A percentile compares a stretch with the other conserved stretches of the same genome.
Evolutionary conservation across 2,888 invertebrate genomes (phyloP).

Genomic region (Trichogramma dendrolimi): DNA sequence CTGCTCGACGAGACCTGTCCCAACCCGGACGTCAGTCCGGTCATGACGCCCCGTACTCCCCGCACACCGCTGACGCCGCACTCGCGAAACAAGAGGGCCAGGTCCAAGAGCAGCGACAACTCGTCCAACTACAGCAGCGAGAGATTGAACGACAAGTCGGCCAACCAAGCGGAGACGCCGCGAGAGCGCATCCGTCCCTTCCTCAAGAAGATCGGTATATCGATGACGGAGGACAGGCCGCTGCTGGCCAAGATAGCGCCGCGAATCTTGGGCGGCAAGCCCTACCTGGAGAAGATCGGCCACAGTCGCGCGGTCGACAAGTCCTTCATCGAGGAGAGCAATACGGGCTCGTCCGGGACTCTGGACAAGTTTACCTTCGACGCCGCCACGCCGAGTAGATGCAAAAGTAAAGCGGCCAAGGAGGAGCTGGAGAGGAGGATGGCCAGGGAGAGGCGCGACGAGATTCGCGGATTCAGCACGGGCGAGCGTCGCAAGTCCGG

Average conservation of each 20-base stretch:
- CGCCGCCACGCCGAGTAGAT: neutral
- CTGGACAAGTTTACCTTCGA: constrained; percentile 47
- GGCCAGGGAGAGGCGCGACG: constrained; percentile 12
- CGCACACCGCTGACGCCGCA: constrained; percentile 46
- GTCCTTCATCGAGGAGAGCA: constrained; percentile 42
- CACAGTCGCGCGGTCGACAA: constrained; percentile 47
- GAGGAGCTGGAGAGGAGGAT: constrained; percentile 14
- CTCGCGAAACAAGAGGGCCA: constrained; percentile 42
- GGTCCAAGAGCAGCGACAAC: constrained; percentile 50
- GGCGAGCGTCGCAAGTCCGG: constrained; percentile 40
- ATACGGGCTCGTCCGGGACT: constrained; percentile 46
- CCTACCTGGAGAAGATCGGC: constrained; percentile 48
- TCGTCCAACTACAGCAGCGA: constrained; percentile 48
- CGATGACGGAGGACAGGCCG: constrained; percentile 48
- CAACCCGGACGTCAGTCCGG: constrained; percentile 45
- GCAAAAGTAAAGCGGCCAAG: constrained; percentile 8
- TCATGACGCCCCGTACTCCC: constrained; percentile 46
- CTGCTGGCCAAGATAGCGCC: constrained; percentile 44
- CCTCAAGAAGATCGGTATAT: constrained; percentile 47
- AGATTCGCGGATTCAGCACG: constrained; percentile 17
- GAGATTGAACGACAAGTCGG: constrained; percentile 39
- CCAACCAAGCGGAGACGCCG: constrained; percentile 30
- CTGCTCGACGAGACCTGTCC: constrained; percentile 49
- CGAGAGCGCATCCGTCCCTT: constrained; percentile 43
- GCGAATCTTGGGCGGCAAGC: constrained; percentile 43